Evolutionary conservation across 2,797 vertebrate genomes (phyloP), one percentile per base, ranked within the genome.

Genomic region (Molossus alvarezi): DNA sequence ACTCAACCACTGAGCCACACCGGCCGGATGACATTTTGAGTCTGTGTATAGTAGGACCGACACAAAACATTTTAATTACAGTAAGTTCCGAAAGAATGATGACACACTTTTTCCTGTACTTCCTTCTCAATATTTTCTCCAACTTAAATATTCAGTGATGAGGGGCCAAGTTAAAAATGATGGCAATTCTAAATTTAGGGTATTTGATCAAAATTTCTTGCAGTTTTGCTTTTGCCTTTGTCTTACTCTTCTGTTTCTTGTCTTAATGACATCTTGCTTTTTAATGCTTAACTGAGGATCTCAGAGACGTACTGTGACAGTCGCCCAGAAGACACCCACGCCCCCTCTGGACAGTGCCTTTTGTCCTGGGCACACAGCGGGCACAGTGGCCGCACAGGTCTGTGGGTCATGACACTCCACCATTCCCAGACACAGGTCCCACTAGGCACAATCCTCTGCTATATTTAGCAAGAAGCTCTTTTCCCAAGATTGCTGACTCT

Each of bases 371-470:
- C n/a, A 51, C 17, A 1, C 9, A 2, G 87, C 1, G n/a, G 29
- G 45, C n/a, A 25, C 0, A 3, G 55, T 0, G 14, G 69, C 45
- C 15, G 14, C 0, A 15, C 25, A 20, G 21, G 57, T 8, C 41
- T 1, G 45, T 1, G 3, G 37, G n/a, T 17, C 18, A 1, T 0
- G n/a, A 48, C 1, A 51, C 60, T 55, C 33, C 20, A 0, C 45
- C 10, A 13, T 21, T 0, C 18, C n/a, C 73, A 25, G 27, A 55
- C 18, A 21, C 58, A 7, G 37, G 60, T 6, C 48, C 37, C 71
- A 17, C 9, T 2, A 12, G 84, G 45, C 13, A 20, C 10, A 1
- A 21, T 9, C 2, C 0, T 25, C 79, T 25, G 17, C 21, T 17
- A 12, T 10, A 55, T 33, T 77, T 21, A 58, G 69, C 76, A 60